Conservation (phyloP, 2,888 invertebrate species). For the Resseliella maxima region DNA sequence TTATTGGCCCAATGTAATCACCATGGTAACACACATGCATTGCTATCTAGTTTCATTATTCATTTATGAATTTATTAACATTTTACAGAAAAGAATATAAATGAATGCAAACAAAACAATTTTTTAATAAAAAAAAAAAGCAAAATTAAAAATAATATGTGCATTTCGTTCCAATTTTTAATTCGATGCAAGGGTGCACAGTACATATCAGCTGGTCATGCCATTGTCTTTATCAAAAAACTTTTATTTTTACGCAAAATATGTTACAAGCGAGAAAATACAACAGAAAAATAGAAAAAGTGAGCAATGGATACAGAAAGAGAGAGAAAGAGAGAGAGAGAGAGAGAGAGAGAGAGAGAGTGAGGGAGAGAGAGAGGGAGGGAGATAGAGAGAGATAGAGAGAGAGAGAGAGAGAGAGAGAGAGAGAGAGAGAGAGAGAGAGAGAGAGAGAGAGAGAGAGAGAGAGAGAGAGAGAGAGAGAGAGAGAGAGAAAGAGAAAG, state of each 20-base stretch:
- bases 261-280: background rate
- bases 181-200: too few species aligned
- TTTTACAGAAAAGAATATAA: background rate
- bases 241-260: constrained; percentile 3
- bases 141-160: background rate
- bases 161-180: background rate
- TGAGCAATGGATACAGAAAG: too few species aligned
- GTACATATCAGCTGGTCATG: background rate
- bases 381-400: too few species aligned
- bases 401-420: too few species aligned
- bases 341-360: too few species aligned
- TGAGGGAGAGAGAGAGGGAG: too few species aligned
- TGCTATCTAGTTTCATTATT: constrained; percentile 5
- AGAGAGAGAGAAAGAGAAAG: too few species aligned
- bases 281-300: background rate
- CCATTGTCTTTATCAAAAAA: constrained; percentile 27
- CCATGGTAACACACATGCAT: background rate
- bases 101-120: constrained; percentile 21
- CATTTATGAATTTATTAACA: constrained; percentile 5
- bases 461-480: too few species aligned
- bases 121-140: background rate
- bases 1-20: background rate
- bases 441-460: too few species aligned
- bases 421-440: too few species aligned
- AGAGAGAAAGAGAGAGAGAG: too few species aligned